Percentiles rank a stretch among this genome's conserved stretches.
Evolutionary conservation across 35 echinoderm and acorn worm species (phyloP).

Genomic region (Patiria miniata): DNA sequence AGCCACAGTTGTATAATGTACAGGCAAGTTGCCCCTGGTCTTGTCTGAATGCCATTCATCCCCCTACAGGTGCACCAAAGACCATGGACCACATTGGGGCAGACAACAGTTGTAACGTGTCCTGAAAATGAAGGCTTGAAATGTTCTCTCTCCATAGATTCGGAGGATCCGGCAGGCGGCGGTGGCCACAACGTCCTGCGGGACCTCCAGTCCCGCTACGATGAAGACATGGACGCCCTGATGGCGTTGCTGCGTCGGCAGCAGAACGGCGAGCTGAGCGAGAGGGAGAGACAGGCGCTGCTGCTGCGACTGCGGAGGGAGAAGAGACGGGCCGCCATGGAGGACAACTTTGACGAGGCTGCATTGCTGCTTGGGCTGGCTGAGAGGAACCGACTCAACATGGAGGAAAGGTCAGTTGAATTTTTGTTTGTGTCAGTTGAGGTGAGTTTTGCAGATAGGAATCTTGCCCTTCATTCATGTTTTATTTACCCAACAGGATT

Average conservation of each 20-base stretch:
- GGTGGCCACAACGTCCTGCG: conserved; percentile 62
- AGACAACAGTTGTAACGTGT: too few relatives aligned
- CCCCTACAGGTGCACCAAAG: too few relatives aligned
- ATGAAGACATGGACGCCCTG: conserved; percentile 80
- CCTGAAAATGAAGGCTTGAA: too few relatives aligned
- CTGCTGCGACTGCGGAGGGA: conserved; percentile 74
- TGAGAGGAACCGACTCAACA: conserved; percentile 76
- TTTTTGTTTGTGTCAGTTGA: neutral
- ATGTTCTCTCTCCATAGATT: neutral
- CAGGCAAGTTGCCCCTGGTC: too few relatives aligned
- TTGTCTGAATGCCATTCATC: too few relatives aligned
- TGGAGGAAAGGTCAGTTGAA: conserved; percentile 74
- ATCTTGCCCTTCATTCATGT: too few relatives aligned
- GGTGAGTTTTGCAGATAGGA: too few relatives aligned
- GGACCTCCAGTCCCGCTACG: conserved; percentile 67
- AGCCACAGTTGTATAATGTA: too few relatives aligned
- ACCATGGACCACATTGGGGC: too few relatives aligned
- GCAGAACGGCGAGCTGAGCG: conserved; percentile 47
- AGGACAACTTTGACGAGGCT: conserved; percentile 78
- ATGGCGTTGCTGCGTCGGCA: conserved; percentile 65
- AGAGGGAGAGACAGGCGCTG: conserved; percentile 68
- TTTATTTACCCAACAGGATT: too few relatives aligned
- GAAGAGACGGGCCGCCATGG: conserved; percentile 61
- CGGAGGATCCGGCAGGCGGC: neutral
- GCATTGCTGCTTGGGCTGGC: conserved; percentile 84